Base-by-base conservation (phyloP, 2,888 invertebrate species). In the Thalpophila matura region DNA sequence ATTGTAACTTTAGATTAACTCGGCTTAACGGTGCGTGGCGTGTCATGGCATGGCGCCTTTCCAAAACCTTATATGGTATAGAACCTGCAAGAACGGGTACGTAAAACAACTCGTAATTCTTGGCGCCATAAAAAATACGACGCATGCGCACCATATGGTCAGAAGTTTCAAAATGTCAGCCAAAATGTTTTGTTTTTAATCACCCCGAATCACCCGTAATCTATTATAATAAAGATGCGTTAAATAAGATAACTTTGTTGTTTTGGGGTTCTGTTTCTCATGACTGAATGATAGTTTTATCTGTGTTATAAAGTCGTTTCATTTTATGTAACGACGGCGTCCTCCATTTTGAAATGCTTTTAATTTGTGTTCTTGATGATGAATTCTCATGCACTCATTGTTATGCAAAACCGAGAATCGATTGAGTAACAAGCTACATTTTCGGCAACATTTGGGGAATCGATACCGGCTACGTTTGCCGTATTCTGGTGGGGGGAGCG, bases 31-130 rank as follows among this genome's bases (percentile, higher is more conserved):
- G 87, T 86, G 56, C 75, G 72, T 69, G 72, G 69, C 84, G 75
- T 86, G 86, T 85, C 88, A 86, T 86, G 89, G 86, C 88, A 86
- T 86, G 89, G 86, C 86, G 86, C 88, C 87, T 90, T 91, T 89
- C 88, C 86, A 87, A 79, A 80, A 70, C 92, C 91, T 73, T 92
- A 84, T 88, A 91, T 46, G 91, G 92, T 64, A 77, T 77, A 81
- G 75, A 83, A 85, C 84, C 81, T 83, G 80, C 81, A 82, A 81
- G 83, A 77, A 85, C 86, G 79, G 77, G 77, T 77, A 74, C 74
- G 74, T 74, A 78, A 83, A 81, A 79, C 68, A 73, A 81, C 74
- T 80, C 80, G 85, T 86, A 84, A 86, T 83, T 85, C 84, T 83
- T 84, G 81, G 78, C 84, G 80, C 77, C 83, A 78, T 84, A 89